Base-by-base conservation (phyloP, 1,140 invertebrate species). In the Hestina assimilis region DNA sequence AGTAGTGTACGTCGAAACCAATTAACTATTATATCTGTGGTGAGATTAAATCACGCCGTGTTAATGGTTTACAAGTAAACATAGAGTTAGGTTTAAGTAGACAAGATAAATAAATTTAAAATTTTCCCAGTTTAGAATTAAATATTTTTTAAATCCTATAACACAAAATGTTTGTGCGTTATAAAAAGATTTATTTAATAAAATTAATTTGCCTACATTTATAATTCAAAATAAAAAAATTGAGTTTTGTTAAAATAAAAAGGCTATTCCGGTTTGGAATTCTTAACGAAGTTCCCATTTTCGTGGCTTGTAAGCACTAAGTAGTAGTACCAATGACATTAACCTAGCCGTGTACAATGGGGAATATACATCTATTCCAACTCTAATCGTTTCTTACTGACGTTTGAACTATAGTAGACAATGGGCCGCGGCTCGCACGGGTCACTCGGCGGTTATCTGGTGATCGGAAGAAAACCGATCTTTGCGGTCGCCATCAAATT, bases 401-500 rank as follows among this genome's bases (percentile, higher is more conserved):
- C 56, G 59, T 73, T 72, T 67, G 55, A 64, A 65, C 63, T 59
- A 57, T 61, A 60, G 57, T 66, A 75, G 59, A 83, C 79, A 83
- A 81, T 82, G 62, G 78, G 63, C 60, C 43, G 57, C 35, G 58
- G 57, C 69, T 72, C 75, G 64, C 79, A 71, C 31, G 31, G 81
- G 79, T 84, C 81, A 76, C 47, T 76, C 69, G 53, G 56, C 71
- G 77, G 79, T 78, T 82, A 82, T 83, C 78, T 78, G 38, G 7
- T 48, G 71, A 86, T 86, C 79, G 72, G 72, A 76, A 80, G 79
- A 79, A 75, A 83, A 74, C 65, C 62, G 76, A 79, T 79, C 66
- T 69, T 52, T 66, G 76, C 58, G 75, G 67, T 64, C 68, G 57
- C 54, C 65, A 55, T 72, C 72, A 79, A 76, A 81, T 83, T 83